A percentile compares a stretch with the other conserved stretches of the same genome.
Conservation (phyloP, 2,888 invertebrate genomes). For the Bibio marci region DNA sequence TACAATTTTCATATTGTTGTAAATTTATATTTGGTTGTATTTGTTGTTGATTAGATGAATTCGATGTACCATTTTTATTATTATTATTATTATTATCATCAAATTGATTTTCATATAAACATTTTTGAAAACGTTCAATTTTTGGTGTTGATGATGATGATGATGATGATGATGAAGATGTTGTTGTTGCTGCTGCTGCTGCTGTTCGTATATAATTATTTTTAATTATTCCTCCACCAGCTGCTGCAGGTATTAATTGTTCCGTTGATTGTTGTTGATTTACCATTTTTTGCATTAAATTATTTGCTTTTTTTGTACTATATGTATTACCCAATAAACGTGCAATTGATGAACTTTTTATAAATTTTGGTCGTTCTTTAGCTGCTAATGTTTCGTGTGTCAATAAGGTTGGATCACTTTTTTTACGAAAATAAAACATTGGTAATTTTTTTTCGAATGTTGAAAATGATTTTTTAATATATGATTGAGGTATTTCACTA, state of each 20-base stretch:
- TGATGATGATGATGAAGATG: background rate
- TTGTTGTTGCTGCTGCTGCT: background rate
- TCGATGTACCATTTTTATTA: background rate
- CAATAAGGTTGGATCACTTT: background rate
- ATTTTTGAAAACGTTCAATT: conserved; percentile 8
- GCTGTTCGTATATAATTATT: no score
- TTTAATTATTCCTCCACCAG: no score
- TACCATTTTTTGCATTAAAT: conserved; percentile 2
- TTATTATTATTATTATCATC: background rate
- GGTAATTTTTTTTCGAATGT: background rate
- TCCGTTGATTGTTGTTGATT: background rate
- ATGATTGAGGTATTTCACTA: no score
- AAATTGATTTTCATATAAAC: conserved; percentile 4
- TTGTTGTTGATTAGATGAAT: background rate
- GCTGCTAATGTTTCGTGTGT: background rate
- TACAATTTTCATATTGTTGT: background rate
- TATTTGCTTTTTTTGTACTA: conserved; percentile 16
- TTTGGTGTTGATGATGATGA: conserved; percentile 1
- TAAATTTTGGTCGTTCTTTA: conserved; percentile 24
- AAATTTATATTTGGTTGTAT: background rate
- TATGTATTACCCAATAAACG: conserved; percentile 27
- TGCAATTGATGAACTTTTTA: conserved; percentile 26
- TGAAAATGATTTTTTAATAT: no score
- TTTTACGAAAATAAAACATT: conserved; percentile 3
- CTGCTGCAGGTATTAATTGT: background rate